phyloP scores from a whole-genome alignment of 1,140 invertebrate species.

The Drosophila novamexicana region DNA sequence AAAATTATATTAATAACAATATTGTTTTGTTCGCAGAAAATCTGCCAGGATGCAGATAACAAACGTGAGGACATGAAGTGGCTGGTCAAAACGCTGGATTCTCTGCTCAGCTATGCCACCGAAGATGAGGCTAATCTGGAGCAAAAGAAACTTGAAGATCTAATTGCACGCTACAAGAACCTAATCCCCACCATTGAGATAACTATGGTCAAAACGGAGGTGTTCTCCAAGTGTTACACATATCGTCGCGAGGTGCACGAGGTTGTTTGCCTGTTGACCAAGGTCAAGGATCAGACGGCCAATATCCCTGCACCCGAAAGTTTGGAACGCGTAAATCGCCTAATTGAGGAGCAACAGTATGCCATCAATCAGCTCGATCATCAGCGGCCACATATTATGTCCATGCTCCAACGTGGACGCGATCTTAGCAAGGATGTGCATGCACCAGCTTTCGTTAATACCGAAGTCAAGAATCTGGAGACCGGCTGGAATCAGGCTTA shows the following conservation, averaged over 20 bases:
- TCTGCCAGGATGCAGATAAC: constrained; percentile 94
- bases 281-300: constrained; percentile 90
- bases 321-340: constrained; percentile 89
- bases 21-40: constrained; percentile 87
- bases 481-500: constrained; percentile 95
- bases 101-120: constrained; percentile 91
- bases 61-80: constrained; percentile 97
- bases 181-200: constrained; percentile 96
- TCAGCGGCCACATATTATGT: constrained; percentile 93
- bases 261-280: constrained; percentile 90
- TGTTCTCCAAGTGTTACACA: constrained; percentile 95
- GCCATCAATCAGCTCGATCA: constrained; percentile 93
- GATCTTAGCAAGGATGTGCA: constrained; percentile 93
- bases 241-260: constrained; percentile 94
- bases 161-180: constrained; percentile 94
- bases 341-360: constrained; percentile 91
- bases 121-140: constrained; percentile 91
- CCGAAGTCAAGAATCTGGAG: constrained; percentile 93
- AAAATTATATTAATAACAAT: not conserved
- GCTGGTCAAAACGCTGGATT: constrained; percentile 95
- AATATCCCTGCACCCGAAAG: constrained; percentile 88
- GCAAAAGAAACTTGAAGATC: constrained; percentile 91
- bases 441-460: constrained; percentile 93
- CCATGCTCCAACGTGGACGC: constrained; percentile 95
- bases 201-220: constrained; percentile 95